phyloP scores from a whole-genome alignment of 2,113 vertebrate species.

The Cervus canadensis region DNA sequence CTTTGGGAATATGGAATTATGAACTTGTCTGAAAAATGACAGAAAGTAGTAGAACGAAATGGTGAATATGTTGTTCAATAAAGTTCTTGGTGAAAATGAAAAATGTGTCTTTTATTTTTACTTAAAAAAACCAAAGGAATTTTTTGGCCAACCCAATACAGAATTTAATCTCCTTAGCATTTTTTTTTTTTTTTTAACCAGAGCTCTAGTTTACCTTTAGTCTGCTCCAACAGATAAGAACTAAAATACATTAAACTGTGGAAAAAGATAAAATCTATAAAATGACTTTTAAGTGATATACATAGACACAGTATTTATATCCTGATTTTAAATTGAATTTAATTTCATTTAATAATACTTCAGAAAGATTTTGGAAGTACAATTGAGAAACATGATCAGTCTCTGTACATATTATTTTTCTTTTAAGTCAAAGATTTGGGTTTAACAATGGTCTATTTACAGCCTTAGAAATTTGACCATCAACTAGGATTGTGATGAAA shows the following conservation, averaged over 20 bases:
- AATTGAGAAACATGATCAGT: background rate
- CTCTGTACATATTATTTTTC: background rate
- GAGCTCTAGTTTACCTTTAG: background rate
- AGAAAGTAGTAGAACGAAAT: background rate
- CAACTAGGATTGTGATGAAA: background rate
- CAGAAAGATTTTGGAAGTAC: background rate
- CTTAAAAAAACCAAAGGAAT: background rate
- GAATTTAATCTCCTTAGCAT: background rate
- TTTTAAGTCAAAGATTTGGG: background rate
- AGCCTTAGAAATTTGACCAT: background rate
- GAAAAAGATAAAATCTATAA: background rate
- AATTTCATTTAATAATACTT: background rate
- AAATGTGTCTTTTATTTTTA: background rate
- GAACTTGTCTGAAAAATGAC: background rate
- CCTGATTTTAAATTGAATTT: constrained; percentile 5
- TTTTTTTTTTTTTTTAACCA: background rate
- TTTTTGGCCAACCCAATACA: background rate
- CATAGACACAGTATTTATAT: background rate
- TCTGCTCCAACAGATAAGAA: background rate
- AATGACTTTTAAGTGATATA: background rate
- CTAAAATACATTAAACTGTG: background rate
- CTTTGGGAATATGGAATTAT: background rate
- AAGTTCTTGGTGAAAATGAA: background rate
- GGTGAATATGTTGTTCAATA: background rate
- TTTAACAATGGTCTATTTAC: background rate